These are phyloP conservation scores for Lepidocolaptes lacrymiger DNA, from an alignment of 2,797 vertebrate species.

Conservation along the genomic window DNA sequence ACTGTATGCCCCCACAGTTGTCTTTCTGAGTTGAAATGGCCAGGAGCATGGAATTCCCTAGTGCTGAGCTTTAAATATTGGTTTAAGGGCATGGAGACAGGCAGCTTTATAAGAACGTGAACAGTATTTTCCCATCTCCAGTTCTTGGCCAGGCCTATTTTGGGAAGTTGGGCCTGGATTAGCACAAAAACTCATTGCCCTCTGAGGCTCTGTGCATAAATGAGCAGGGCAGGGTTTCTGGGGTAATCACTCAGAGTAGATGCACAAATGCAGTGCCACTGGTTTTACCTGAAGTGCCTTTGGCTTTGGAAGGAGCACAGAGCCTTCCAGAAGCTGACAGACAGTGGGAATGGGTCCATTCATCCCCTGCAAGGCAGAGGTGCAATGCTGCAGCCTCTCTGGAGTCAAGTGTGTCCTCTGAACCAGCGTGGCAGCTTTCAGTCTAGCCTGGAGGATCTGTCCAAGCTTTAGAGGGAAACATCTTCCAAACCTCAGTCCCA, in stretches of 20 bases:
- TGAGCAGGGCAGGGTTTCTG: neutral
- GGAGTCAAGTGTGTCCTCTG: neutral
- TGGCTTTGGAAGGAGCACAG: neutral
- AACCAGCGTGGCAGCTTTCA: neutral
- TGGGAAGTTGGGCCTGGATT: neutral
- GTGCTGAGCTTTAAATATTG: neutral
- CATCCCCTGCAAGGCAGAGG: neutral
- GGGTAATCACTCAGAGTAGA: neutral
- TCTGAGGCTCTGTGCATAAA: neutral
- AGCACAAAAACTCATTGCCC: neutral
- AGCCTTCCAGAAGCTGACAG: neutral
- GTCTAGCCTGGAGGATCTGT: neutral
- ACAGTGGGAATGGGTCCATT: rapidly evolving
- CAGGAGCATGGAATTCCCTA: neutral
- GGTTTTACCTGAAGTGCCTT: neutral
- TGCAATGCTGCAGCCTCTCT: neutral
- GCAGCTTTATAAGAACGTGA: neutral
- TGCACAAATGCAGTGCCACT: neutral
- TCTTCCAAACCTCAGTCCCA: neutral
- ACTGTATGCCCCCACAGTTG: neutral
- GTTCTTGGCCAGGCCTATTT: neutral
- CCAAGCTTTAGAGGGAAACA: neutral
- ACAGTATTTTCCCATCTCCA: neutral
- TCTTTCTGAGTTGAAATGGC: neutral
- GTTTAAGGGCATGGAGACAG: neutral